Percentiles rank a stretch among this genome's conserved stretches.
These are phyloP conservation scores for Thaleichthys pacificus DNA, from an alignment of 2,797 vertebrate genomes.

Conservation along the genomic window DNA sequence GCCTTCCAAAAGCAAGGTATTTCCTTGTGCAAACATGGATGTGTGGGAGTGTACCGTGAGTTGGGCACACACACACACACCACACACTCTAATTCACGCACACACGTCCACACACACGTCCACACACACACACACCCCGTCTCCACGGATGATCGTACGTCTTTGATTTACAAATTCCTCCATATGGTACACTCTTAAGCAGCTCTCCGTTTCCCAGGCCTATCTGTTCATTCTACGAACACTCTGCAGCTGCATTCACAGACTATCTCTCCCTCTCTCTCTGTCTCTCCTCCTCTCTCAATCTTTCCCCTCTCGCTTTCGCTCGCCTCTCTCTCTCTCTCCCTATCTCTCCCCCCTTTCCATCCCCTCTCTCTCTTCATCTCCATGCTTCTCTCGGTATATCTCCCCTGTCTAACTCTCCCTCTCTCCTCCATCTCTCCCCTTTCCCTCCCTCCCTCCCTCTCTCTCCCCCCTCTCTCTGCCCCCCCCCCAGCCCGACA, in stretches of 20 bases:
- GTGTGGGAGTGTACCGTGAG: slow-evolving; percentile 42
- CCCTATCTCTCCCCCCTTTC: not conserved
- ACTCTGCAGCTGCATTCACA: no score
- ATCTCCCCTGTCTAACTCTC: no score
- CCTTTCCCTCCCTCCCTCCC: no score
- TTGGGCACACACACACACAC: not conserved
- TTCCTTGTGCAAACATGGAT: slow-evolving; percentile 71
- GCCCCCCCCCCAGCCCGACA: no score
- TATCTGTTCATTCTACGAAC: no score
- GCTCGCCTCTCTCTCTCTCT: not conserved
- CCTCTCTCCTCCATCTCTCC: no score
- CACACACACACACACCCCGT: no score
- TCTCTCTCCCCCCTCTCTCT: no score
- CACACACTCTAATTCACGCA: not conserved
- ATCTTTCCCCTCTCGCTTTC: slow-evolving; percentile 21
- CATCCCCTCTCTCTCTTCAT: no score
- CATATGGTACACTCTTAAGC: slow-evolving; percentile 54
- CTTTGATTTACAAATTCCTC: slow-evolving; percentile 65
- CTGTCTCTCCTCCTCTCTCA: slow-evolving; percentile 20
- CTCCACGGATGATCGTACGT: slow-evolving; percentile 25
- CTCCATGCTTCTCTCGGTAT: no score
- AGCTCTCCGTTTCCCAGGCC: slow-evolving; percentile 17
- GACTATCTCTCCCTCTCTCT: slow-evolving; percentile 3
- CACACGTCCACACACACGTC: no score
- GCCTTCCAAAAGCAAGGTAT: slow-evolving; percentile 72